These are phyloP conservation scores for Sebastes itinus DNA, from an alignment of 2,797 vertebrate species.

Conservation along the genomic window DNA sequence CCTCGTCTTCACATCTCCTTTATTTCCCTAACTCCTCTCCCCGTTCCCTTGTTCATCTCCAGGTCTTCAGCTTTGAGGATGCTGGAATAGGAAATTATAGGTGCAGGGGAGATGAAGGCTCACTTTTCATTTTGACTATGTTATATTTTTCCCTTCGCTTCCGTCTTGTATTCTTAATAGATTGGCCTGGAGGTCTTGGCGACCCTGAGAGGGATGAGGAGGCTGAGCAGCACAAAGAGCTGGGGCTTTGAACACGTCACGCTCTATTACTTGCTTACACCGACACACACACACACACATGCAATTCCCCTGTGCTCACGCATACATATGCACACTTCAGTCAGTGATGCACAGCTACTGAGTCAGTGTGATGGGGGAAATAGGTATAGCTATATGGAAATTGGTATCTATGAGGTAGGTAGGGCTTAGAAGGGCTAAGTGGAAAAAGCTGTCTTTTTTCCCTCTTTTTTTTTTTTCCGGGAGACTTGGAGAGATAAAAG, in stretches of 20 bases:
- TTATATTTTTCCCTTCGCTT: constrained; percentile 39
- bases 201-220: constrained; percentile 58
- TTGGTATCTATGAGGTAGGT: constrained; percentile 33
- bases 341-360: constrained; percentile 12
- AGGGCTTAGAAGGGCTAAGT: constrained; percentile 42
- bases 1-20: not conserved
- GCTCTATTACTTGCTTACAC: constrained; percentile 65
- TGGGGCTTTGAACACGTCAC: constrained; percentile 64
- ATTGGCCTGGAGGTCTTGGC: constrained; percentile 66
- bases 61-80: constrained; percentile 19
- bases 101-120: constrained; percentile 28
- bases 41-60: not conserved
- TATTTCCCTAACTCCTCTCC: not conserved
- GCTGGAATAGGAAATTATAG: constrained; percentile 50
- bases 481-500: constrained; percentile 44
- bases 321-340: not conserved
- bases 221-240: constrained; percentile 59
- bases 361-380: not conserved
- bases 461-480: not conserved
- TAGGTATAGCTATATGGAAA: constrained; percentile 50
- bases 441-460: constrained; percentile 11
- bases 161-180: constrained; percentile 53
- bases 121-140: constrained; percentile 55
- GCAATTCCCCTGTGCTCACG: constrained; percentile 5
- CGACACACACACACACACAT: not conserved